A percentile compares a stretch with the other conserved stretches of the same genome.
Conservation (phyloP, 2,113 vertebrate genomes). For the Talpa occidentalis region DNA sequence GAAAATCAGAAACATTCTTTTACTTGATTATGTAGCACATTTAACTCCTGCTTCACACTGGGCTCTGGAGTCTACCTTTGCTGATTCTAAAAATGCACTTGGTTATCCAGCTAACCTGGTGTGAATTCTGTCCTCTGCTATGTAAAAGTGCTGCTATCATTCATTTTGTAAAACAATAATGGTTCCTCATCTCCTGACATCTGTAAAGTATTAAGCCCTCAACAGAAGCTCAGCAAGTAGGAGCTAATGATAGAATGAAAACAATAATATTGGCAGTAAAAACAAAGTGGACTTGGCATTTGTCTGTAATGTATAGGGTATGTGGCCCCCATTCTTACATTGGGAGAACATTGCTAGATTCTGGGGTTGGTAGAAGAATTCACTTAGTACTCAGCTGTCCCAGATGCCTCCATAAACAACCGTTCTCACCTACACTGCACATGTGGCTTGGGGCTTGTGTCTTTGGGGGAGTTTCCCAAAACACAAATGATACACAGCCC, state of each 20-base stretch:
- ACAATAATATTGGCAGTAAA: not conserved
- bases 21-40: not conserved
- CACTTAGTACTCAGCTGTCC: not conserved
- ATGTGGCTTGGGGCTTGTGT: not conserved
- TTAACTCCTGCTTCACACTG: not conserved
- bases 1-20: not conserved
- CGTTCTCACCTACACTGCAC: not conserved
- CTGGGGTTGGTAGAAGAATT: not conserved
- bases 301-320: not conserved
- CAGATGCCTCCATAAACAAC: not conserved
- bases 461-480: not conserved
- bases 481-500: too few relatives aligned
- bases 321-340: not conserved
- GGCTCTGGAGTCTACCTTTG: not conserved
- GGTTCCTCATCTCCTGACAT: not conserved
- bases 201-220: not conserved
- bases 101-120: not conserved
- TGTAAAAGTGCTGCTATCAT: not conserved
- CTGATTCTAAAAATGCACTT: not conserved
- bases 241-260: constrained; percentile 11
- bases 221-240: not conserved
- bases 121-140: not conserved
- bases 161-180: not conserved
- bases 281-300: not conserved
- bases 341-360: not conserved